Evolutionary conservation across 2,888 invertebrate genomes (phyloP).

Genomic region (Nemurella pictetii): DNA sequence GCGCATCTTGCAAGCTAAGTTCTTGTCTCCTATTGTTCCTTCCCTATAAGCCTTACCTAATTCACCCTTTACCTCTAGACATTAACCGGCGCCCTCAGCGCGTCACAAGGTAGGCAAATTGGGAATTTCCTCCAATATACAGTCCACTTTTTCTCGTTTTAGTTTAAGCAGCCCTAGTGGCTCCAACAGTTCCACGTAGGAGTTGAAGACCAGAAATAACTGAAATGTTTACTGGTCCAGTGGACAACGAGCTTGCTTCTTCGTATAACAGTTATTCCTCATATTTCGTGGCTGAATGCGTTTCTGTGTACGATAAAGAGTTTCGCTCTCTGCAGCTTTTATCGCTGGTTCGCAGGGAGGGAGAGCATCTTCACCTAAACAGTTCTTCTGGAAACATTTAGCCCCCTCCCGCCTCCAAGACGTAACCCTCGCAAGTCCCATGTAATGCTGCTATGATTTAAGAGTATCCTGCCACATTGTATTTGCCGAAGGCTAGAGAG

Average conservation of each 20-base stretch:
- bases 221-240: background rate
- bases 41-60: no score
- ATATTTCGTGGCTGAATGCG: background rate
- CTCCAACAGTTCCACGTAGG: background rate
- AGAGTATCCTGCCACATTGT: background rate
- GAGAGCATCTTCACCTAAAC: background rate
- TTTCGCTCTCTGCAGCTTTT: background rate
- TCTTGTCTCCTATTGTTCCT: no score
- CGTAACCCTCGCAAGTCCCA: no score
- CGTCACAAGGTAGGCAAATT: no score
- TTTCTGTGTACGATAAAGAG: background rate
- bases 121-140: no score
- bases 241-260: background rate
- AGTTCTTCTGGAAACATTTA: background rate
- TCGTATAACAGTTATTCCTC: background rate
- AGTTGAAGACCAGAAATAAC: background rate
- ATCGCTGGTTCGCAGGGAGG: background rate
- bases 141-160: no score
- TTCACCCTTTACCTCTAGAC: no score
- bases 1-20: no score
- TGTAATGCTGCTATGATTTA: background rate
- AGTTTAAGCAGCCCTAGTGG: no score
- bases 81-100: no score
- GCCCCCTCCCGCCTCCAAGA: background rate
- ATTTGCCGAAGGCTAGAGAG: background rate